Conservation (phyloP, 2,113 vertebrate genomes). For the Callocephalon fimbriatum region DNA sequence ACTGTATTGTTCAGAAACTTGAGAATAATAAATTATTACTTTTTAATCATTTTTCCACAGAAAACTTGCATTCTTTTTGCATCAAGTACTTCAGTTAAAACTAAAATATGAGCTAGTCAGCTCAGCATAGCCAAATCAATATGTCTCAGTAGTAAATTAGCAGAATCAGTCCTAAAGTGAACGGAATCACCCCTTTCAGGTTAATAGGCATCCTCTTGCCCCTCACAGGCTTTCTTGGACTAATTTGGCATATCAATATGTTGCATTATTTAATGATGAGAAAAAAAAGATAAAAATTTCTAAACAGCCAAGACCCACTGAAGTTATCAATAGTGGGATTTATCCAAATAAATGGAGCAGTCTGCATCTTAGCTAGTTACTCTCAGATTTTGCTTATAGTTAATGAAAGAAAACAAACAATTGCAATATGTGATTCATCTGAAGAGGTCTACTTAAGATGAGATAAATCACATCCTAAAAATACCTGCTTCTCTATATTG, state of each 20-base stretch:
- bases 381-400: neutral
- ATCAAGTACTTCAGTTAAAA: neutral
- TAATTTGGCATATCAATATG: neutral
- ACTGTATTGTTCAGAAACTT: neutral
- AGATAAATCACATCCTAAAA: slow-evolving; percentile 8
- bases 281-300: neutral
- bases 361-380: neutral
- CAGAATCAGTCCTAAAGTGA: neutral
- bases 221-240: neutral
- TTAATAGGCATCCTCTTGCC: neutral
- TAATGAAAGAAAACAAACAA: neutral
- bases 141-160: neutral
- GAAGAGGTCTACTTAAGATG: neutral
- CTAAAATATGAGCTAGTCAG: neutral
- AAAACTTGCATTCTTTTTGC: neutral
- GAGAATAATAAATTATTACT: neutral
- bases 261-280: neutral
- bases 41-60: neutral
- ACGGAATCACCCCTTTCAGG: neutral
- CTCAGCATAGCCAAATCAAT: neutral
- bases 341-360: neutral
- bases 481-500: neutral
- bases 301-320: neutral
- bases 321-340: neutral
- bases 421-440: neutral